Conservation (phyloP, 2,113 vertebrate species). For the Excalfactoria chinensis region DNA sequence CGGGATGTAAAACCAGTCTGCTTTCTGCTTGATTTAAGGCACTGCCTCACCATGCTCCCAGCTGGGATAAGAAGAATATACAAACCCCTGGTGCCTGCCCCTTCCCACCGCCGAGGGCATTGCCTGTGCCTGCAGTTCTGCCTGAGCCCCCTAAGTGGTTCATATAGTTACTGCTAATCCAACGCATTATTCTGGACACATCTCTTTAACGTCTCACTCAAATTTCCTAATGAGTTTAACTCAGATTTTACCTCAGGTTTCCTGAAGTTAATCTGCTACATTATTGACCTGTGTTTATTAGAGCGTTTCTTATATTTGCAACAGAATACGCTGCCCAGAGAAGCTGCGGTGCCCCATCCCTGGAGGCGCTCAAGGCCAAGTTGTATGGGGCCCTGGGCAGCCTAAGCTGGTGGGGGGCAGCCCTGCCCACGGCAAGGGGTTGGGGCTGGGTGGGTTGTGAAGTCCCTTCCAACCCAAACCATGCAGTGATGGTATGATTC, state of each 20-base stretch:
- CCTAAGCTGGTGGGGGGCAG: neutral
- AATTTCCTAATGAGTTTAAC: constrained; percentile 35
- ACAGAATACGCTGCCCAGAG: neutral
- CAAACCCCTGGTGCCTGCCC: neutral
- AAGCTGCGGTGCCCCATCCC: neutral
- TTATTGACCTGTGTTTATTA: neutral
- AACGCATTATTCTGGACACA: constrained; percentile 12
- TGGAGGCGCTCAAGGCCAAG: neutral
- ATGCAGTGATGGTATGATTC: no score
- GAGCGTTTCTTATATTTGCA: neutral
- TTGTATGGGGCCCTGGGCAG: neutral
- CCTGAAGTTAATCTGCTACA: neutral
- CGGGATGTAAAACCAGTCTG: neutral
- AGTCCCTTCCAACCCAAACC: neutral
- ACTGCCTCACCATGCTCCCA: neutral
- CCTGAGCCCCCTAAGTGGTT: neutral
- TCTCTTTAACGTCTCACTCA: constrained; percentile 42
- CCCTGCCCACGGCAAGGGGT: no score
- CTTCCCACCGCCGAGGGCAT: neutral
- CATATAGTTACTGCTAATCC: constrained; percentile 42
- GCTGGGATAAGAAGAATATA: neutral
- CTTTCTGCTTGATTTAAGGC: neutral
- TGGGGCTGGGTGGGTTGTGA: neutral
- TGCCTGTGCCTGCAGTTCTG: neutral
- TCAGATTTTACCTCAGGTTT: constrained; percentile 32